Conservation (phyloP, 2,888 invertebrate genomes). For the Cyclophora albipunctata region DNA sequence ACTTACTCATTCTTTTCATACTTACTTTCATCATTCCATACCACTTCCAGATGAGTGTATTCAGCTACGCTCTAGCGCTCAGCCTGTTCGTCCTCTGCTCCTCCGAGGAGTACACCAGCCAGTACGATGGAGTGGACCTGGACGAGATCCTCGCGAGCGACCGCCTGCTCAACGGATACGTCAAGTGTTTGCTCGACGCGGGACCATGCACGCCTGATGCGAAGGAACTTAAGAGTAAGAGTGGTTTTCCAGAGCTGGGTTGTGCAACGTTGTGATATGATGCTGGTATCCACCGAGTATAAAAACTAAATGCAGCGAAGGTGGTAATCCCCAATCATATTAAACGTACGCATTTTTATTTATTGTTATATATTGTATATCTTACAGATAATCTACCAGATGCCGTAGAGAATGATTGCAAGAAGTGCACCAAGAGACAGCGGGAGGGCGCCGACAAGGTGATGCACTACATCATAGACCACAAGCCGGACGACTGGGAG, state of each 20-base stretch:
- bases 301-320: too few species aligned
- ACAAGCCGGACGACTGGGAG: constrained; percentile 74
- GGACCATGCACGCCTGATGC: constrained; percentile 84
- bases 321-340: too few species aligned
- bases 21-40: too few species aligned
- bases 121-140: constrained; percentile 83
- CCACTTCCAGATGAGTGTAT: constrained; percentile 21
- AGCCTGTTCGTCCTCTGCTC: constrained; percentile 16
- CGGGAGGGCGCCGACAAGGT: constrained; percentile 78
- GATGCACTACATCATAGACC: constrained; percentile 76
- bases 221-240: constrained; percentile 79
- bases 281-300: not conserved
- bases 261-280: constrained; percentile 11
- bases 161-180: constrained; percentile 80
- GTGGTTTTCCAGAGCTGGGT: too few species aligned
- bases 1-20: too few species aligned
- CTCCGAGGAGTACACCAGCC: constrained; percentile 73
- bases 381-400: constrained; percentile 79
- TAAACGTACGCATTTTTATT: too few species aligned
- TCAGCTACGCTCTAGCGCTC: constrained; percentile 15
- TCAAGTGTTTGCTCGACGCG: constrained; percentile 80
- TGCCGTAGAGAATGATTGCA: constrained; percentile 80
- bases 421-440: constrained; percentile 80
- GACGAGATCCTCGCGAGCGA: constrained; percentile 81
- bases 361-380: too few species aligned